A percentile compares a stretch with the other conserved stretches of the same genome.
These are phyloP conservation scores for Temnothorax longispinosus DNA, from an alignment of 1,140 invertebrate species.

Conservation along the genomic window DNA sequence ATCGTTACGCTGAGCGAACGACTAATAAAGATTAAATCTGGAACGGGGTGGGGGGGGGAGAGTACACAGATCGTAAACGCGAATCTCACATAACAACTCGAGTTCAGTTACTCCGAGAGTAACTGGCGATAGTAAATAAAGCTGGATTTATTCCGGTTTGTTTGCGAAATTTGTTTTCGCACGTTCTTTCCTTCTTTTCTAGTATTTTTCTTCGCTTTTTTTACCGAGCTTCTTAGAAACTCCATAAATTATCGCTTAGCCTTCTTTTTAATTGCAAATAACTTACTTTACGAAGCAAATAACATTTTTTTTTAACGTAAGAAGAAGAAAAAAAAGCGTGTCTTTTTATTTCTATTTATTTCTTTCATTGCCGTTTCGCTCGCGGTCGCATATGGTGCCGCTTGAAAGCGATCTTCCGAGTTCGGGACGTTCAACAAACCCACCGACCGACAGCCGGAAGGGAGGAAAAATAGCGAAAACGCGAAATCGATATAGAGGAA, in stretches of 20 bases:
- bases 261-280: background rate
- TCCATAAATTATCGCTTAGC: background rate
- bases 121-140: constrained; percentile 6
- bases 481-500: constrained; percentile 51
- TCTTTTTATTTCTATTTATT: background rate
- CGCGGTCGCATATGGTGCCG: background rate
- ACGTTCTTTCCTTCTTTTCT: background rate
- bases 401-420: constrained; percentile 46
- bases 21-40: constrained; percentile 37
- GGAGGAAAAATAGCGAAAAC: constrained; percentile 51
- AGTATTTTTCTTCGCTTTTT: background rate
- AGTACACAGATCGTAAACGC: background rate
- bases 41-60: background rate
- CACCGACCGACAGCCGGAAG: constrained; percentile 35
- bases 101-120: background rate
- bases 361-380: background rate
- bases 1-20: constrained; percentile 3
- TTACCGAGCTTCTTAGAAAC: background rate
- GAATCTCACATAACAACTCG: background rate
- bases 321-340: background rate
- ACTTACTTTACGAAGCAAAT: background rate
- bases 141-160: background rate
- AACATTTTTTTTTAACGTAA: background rate
- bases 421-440: constrained; percentile 32
- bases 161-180: background rate